These are phyloP conservation scores for Neolamprologus sp. DNA, from an alignment of 2,113 vertebrate genomes.

Conservation along the genomic window DNA sequence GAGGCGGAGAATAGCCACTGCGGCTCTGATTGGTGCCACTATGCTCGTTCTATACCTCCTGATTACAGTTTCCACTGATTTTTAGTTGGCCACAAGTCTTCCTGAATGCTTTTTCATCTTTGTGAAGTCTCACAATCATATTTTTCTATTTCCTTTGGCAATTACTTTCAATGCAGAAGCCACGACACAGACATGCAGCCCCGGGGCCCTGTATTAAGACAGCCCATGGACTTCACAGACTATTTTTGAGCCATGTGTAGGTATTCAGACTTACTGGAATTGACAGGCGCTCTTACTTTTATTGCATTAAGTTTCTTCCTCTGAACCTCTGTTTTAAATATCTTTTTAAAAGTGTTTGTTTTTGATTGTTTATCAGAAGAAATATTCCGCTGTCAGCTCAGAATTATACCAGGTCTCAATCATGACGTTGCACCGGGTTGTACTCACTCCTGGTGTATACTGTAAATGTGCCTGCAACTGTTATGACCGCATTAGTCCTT, in stretches of 20 bases:
- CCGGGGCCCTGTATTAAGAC: neutral
- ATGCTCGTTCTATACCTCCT: neutral
- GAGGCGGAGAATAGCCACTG: neutral
- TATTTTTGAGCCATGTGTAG: neutral
- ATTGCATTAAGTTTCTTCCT: neutral
- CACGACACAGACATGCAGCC: neutral
- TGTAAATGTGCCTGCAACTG: neutral
- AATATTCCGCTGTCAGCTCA: neutral
- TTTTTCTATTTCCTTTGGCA: neutral
- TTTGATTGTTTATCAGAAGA: neutral
- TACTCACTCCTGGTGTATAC: neutral
- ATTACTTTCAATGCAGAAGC: neutral
- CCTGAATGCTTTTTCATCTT: neutral
- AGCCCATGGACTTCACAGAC: neutral
- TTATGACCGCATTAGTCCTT: neutral
- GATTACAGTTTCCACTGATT: neutral
- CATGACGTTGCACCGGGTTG: neutral
- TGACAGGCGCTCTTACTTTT: neutral
- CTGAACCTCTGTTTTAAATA: neutral
- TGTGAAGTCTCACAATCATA: neutral
- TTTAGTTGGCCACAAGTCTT: neutral
- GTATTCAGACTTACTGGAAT: neutral
- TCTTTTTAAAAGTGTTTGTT: neutral
- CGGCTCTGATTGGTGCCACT: neutral
- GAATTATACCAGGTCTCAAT: neutral